Evolutionary conservation across 2,113 vertebrate genomes (phyloP), one percentile per base, ranked within the genome.

Genomic region (Dolichotis patagonum): DNA sequence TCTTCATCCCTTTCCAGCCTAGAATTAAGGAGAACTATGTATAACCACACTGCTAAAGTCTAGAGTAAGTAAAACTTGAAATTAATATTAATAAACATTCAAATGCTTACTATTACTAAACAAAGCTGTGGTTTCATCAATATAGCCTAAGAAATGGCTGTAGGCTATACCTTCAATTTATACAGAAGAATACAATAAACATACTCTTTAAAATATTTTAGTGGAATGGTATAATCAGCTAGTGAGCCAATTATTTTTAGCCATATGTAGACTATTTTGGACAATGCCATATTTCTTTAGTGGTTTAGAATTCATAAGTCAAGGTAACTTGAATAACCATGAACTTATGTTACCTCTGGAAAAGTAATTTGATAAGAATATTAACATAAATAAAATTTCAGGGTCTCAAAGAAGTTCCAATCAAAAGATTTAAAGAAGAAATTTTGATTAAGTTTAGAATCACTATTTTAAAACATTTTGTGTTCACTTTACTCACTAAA

Each of bases 261-360:
- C 5, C 46, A 54, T 87, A 87, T 62, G 88, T 94, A 85, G 24
- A 20, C 46, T 46, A 69, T 19, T 60, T 35, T 85, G 78, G 67
- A 14, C 63, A 94, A 93, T 82, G 17, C n/a, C 73, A 93, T 82
- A 46, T 32, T 22, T 97, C 24, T 63, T 84, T 82, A 77, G 4
- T 52, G 54, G 38, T 62, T 91, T 63, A 91, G 46, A 82, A 82
- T 93, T 86, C 38, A 43, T 69, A 83, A 94, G 88, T 88, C 75
- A 83, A 54, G 49, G 38, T 56, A 83, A 67, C 38, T 58, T 41
- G 11, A 91, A 69, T 91, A 73, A 94, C 24, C 38, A 90, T 96
- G 46, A 91, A 95, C 78, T 96, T 86, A 58, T 83, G 49, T 81
- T 87, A 69, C 16, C 30, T 52, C n/a, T 89, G 46, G 93, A 95